Evolutionary conservation across 2,797 vertebrate species (phyloP).

Genomic region (Limnodromus scolopaceus): DNA sequence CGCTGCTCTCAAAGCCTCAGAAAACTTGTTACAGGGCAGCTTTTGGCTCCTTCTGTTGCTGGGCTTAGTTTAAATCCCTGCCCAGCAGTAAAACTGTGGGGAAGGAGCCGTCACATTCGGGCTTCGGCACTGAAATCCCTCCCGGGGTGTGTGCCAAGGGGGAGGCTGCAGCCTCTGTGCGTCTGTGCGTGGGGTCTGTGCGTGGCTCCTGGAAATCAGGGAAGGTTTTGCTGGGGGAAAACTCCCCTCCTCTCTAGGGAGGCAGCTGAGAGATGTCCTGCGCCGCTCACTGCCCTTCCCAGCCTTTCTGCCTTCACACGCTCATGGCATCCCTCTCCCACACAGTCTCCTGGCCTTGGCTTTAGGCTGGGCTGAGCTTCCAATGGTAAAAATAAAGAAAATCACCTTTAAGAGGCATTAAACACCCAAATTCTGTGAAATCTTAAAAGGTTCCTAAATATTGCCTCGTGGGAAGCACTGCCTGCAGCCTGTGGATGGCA

Average conservation of each 20-base stretch:
- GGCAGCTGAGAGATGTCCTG: background rate
- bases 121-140: background rate
- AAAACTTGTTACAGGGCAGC: background rate
- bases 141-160: accelerated
- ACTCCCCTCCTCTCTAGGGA: background rate
- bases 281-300: background rate
- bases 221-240: background rate
- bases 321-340: background rate
- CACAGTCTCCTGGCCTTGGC: background rate
- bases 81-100: background rate
- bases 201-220: background rate
- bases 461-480: accelerated
- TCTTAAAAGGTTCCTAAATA: background rate
- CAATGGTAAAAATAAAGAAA: background rate
- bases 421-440: background rate
- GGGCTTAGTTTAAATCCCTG: background rate
- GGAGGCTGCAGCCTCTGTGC: no score
- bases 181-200: background rate
- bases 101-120: background rate
- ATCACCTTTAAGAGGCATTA: background rate
- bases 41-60: background rate
- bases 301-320: background rate
- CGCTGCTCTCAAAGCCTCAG: background rate
- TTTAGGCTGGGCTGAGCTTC: background rate
- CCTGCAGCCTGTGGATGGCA: background rate